Conservation (phyloP, 1,140 invertebrate species). For the Theocolax elegans region DNA sequence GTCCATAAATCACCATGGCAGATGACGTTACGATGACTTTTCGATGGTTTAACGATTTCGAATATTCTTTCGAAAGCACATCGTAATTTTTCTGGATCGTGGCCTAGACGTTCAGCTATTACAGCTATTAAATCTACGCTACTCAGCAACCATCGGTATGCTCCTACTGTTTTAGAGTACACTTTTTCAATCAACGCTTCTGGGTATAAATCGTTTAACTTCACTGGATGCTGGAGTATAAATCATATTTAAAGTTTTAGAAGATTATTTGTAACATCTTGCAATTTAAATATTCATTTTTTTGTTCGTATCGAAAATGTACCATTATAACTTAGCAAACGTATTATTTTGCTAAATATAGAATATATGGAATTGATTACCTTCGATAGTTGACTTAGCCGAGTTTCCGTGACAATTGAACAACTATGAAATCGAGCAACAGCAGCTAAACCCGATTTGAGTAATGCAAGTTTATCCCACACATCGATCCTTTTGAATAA, state of each 20-base stretch:
- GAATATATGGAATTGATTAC: not conserved
- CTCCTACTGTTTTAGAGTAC: not conserved
- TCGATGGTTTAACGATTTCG: not conserved
- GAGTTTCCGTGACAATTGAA: not conserved
- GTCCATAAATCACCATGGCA: conserved; percentile 13
- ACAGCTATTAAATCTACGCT: not conserved
- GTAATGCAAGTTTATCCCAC: not conserved
- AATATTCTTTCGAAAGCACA: not conserved
- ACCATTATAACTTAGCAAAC: not conserved
- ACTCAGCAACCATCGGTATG: not conserved
- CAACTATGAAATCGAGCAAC: not conserved
- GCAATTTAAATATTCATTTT: not conserved
- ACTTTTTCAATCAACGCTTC: not conserved
- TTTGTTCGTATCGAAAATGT: not conserved
- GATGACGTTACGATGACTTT: not conserved
- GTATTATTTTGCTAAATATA: not conserved
- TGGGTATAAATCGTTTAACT: not conserved
- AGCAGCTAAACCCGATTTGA: not conserved
- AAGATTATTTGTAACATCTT: not conserved
- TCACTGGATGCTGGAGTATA: not conserved
- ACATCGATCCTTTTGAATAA: not conserved
- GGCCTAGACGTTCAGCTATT: not conserved
- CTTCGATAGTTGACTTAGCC: not conserved
- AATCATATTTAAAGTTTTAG: not conserved
- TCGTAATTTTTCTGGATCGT: not conserved